Evolutionary conservation across 2,888 invertebrate species (phyloP).

Genomic region (Drosophila sordidula): DNA sequence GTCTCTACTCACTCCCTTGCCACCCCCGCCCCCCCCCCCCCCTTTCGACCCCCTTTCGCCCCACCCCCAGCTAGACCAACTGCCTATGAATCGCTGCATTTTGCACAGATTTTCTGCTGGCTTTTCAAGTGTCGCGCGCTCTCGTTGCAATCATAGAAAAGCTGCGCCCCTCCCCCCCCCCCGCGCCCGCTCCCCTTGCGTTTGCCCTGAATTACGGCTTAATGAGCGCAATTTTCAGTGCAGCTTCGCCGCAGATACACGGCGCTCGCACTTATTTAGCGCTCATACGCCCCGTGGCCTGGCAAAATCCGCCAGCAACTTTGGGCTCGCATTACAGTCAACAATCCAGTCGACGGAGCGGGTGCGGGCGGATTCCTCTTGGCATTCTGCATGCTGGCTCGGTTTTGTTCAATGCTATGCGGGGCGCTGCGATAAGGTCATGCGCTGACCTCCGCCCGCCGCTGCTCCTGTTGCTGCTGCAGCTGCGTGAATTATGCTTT

Average conservation of each 20-base stretch:
- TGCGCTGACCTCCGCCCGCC: slow-evolving; percentile 26
- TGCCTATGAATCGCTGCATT: slow-evolving; percentile 40
- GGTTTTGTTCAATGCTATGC: slow-evolving; percentile 31
- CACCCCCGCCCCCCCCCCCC: not conserved
- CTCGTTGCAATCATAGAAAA: slow-evolving; percentile 61
- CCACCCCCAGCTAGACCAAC: too few relatives aligned
- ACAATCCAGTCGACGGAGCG: slow-evolving; percentile 8
- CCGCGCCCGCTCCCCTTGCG: not conserved
- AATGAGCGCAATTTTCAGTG: slow-evolving; percentile 70
- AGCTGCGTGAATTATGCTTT: slow-evolving; percentile 56
- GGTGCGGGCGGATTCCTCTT: not conserved
- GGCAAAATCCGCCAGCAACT: slow-evolving; percentile 25
- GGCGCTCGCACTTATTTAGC: slow-evolving; percentile 71
- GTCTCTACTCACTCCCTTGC: slow-evolving; percentile 16
- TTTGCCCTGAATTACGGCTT: slow-evolving; percentile 70
- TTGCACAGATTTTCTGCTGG: slow-evolving; percentile 56
- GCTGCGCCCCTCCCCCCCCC: slow-evolving; percentile 1
- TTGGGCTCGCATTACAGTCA: slow-evolving; percentile 37
- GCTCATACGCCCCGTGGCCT: slow-evolving; percentile 70
- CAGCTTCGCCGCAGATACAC: slow-evolving; percentile 51
- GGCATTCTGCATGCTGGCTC: slow-evolving; percentile 4
- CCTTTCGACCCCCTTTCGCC: not conserved
- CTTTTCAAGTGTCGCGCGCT: slow-evolving; percentile 58
- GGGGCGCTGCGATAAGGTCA: slow-evolving; percentile 30
- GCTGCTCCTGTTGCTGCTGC: slow-evolving; percentile 11